Evolutionary conservation across 1,140 invertebrate species (phyloP).

Genomic region (Saxidomus purpurata): DNA sequence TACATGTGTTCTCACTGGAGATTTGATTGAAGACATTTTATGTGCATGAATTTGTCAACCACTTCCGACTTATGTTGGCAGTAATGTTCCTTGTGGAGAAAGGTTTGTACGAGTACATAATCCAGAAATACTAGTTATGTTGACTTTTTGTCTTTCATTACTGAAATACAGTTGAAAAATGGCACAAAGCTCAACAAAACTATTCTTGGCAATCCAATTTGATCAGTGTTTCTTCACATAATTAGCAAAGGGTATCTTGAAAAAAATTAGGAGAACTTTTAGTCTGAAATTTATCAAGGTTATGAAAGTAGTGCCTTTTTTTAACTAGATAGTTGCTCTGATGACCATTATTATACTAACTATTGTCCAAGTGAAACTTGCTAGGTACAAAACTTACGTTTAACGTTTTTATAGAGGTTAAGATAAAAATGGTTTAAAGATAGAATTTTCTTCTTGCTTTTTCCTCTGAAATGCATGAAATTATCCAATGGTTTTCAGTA

Average conservation of each 20-base stretch:
- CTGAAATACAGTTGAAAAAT: slow-evolving; percentile 6
- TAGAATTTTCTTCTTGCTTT: too few relatives aligned
- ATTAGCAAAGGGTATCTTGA: background rate
- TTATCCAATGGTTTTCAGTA: too few relatives aligned
- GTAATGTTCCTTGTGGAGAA: slow-evolving; percentile 10
- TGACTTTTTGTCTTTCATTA: background rate
- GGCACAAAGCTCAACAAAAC: background rate
- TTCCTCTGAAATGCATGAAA: too few relatives aligned
- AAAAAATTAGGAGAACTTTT: slow-evolving; percentile 1
- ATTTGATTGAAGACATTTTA: background rate
- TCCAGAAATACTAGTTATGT: slow-evolving; percentile 6
- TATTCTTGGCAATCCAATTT: slow-evolving; percentile 11
- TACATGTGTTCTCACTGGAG: background rate
- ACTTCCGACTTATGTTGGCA: background rate
- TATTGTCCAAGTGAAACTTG: too few relatives aligned
- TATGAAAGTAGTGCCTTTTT: background rate
- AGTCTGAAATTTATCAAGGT: background rate
- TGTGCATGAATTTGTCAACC: slow-evolving; percentile 9
- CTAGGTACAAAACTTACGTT: too few relatives aligned
- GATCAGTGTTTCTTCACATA: slow-evolving; percentile 5
- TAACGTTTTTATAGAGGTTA: too few relatives aligned
- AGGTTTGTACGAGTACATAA: background rate
- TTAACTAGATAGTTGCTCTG: too few relatives aligned
- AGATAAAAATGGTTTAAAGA: too few relatives aligned
- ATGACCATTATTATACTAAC: too few relatives aligned